These are phyloP conservation scores for Lerista edwardsae DNA, from an alignment of 2,797 vertebrate genomes.

Conservation along the genomic window DNA sequence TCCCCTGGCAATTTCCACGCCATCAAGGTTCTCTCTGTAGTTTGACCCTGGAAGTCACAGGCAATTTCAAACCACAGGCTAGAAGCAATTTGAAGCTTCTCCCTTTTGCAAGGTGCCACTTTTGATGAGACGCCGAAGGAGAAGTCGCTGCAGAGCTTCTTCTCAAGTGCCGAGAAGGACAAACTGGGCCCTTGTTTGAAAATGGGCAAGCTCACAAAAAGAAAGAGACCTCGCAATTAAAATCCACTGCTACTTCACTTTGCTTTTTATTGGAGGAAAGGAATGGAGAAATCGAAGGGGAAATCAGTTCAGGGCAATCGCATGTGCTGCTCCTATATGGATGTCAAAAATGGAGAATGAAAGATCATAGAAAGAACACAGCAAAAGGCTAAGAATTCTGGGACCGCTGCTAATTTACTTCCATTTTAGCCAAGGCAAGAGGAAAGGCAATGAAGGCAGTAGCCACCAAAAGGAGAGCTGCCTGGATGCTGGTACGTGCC, in stretches of 20 bases:
- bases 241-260: not conserved
- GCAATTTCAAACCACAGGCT: constrained; percentile 36
- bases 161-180: not conserved
- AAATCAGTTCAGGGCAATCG: not conserved
- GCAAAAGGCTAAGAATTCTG: not conserved
- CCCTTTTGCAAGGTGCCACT: constrained; percentile 20
- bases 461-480: too few relatives aligned
- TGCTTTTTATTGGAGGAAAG: not conserved
- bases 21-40: not conserved
- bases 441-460: too few relatives aligned
- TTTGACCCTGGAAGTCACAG: constrained; percentile 26
- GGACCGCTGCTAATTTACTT: too few relatives aligned
- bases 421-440: too few relatives aligned
- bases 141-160: not conserved
- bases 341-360: not conserved
- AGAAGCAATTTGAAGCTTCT: constrained; percentile 25
- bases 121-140: constrained; percentile 14
- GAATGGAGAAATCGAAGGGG: too few relatives aligned
- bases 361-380: not conserved
- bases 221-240: not conserved
- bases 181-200: not conserved
- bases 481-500: too few relatives aligned
- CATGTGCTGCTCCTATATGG: not conserved
- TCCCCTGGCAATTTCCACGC: not conserved
- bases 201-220: not conserved